Evolutionary conservation across 2,797 vertebrate species (phyloP).

Genomic region (Sciaenops ocellatus): DNA sequence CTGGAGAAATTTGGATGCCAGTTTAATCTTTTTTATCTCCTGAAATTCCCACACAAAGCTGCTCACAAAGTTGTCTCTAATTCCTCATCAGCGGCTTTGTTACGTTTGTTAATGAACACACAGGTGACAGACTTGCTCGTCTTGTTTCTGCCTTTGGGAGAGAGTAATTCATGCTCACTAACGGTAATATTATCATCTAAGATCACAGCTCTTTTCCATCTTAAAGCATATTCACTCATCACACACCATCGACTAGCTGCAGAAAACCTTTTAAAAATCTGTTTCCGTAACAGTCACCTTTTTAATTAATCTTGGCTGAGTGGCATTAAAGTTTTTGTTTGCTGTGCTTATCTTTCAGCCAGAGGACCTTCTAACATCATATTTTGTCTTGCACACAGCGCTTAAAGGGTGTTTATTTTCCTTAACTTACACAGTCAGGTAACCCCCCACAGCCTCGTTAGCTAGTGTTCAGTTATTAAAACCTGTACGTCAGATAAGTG

Average conservation of each 20-base stretch:
- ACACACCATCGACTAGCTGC: constrained; percentile 28
- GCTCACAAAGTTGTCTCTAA: neutral
- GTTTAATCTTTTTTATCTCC: neutral
- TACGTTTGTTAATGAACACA: constrained; percentile 10
- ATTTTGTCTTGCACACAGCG: constrained; percentile 41
- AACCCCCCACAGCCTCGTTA: neutral
- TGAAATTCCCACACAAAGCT: neutral
- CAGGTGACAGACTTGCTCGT: constrained; percentile 9
- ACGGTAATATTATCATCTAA: constrained; percentile 4
- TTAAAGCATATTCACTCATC: constrained; percentile 28
- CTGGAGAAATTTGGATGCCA: neutral
- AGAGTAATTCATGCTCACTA: constrained; percentile 37
- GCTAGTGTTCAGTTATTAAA: neutral
- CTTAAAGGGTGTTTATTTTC: constrained; percentile 31
- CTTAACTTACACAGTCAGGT: constrained; percentile 25
- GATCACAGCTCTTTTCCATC: constrained; percentile 43
- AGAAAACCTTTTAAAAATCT: constrained; percentile 33
- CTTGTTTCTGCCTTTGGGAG: constrained; percentile 68
- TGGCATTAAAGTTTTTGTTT: constrained; percentile 55
- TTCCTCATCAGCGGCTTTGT: neutral
- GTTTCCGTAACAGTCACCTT: constrained; percentile 21
- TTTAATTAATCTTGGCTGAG: constrained; percentile 50
- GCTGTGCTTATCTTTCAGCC: constrained; percentile 58
- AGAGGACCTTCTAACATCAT: constrained; percentile 50
- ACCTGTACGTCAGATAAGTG: neutral